Conservation (phyloP, 2,888 invertebrate genomes). For the Serripes groenlandicus region DNA sequence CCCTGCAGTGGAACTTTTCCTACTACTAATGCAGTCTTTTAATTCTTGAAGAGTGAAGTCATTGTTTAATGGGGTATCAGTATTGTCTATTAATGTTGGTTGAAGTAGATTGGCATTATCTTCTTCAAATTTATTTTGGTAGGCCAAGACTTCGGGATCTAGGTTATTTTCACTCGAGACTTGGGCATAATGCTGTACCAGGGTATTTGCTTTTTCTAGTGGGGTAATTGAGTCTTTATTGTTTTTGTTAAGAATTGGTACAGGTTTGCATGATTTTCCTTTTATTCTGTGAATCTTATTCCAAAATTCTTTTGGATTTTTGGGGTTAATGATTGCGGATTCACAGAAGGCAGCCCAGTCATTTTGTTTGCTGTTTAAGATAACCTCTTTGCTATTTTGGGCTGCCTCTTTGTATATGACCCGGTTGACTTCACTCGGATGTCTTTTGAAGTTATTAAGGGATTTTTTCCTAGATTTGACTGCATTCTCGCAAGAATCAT, state of each 20-base stretch:
- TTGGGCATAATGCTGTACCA: constrained; percentile 13
- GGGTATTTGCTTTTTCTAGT: constrained; percentile 23
- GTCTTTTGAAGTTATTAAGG: constrained; percentile 13
- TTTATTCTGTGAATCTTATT: constrained; percentile 27
- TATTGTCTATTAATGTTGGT: too few relatives aligned
- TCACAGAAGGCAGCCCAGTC: constrained; percentile 29
- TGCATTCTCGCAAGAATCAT: constrained; percentile 8
- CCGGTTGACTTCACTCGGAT: constrained; percentile 19
- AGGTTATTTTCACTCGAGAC: constrained; percentile 26
- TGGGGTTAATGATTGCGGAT: not conserved
- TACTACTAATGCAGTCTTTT: constrained; percentile 3
- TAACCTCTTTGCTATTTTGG: not conserved
- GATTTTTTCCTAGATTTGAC: constrained; percentile 15
- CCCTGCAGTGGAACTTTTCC: constrained; percentile 18
- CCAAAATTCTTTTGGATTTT: constrained; percentile 23
- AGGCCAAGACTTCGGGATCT: constrained; percentile 3
- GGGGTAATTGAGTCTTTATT: not conserved
- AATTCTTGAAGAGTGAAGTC: constrained; percentile 20
- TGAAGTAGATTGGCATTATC: too few relatives aligned
- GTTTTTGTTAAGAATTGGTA: not conserved
- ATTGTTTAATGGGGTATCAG: too few relatives aligned
- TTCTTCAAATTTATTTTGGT: constrained; percentile 24
- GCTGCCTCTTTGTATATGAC: constrained; percentile 7
- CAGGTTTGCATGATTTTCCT: not conserved
- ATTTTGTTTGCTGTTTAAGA: not conserved